These are phyloP conservation scores for Diuraphis noxia DNA, from an alignment of 1,140 invertebrate species.

Conservation along the genomic window DNA sequence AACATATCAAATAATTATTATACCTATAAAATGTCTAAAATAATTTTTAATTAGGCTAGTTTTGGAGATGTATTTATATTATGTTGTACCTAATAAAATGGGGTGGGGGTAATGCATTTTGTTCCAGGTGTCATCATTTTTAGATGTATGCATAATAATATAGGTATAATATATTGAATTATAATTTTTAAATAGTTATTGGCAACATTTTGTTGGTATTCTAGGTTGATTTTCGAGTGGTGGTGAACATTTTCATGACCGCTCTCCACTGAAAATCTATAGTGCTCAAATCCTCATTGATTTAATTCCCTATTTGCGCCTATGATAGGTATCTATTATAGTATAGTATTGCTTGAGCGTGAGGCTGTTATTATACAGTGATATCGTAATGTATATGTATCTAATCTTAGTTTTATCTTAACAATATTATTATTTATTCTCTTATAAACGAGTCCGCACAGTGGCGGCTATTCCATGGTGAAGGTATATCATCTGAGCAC, in stretches of 20 bases:
- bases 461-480: background rate
- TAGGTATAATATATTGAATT: no score
- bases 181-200: no score
- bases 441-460: background rate
- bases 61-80: no score
- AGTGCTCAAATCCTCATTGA: background rate
- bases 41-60: no score
- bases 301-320: background rate
- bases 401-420: background rate
- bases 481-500: background rate
- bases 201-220: no score
- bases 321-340: background rate
- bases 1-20: no score
- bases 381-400: background rate
- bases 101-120: no score
- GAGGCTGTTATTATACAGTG: background rate
- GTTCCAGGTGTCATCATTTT: no score
- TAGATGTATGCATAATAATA: no score
- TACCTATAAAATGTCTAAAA: no score
- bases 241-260: background rate
- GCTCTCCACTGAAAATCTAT: background rate
- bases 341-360: background rate
- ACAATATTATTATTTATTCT: background rate
- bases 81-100: no score
- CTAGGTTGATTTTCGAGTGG: no score